Base-by-base conservation (phyloP, 2,113 vertebrate genomes). In the Microcebus ravelobensis region DNA sequence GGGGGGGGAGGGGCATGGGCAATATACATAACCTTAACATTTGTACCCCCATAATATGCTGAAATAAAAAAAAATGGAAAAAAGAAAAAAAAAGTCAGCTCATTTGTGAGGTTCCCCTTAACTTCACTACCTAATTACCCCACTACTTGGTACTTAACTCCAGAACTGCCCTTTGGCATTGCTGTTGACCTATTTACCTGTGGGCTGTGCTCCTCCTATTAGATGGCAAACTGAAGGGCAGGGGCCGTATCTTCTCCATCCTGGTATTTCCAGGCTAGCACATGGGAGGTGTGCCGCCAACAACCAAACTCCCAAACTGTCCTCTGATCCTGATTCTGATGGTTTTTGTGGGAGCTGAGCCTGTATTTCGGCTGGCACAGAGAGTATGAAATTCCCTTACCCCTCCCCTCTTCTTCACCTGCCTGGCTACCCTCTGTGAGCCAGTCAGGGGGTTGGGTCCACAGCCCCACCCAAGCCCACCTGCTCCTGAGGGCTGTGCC, bases 271-370 rank as follows among this genome's bases (percentile, higher is more conserved):
- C 45, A 57, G 59, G 50, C 25, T 55, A 36, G 29, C 36, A 39
- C 13, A 0, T 0, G 31, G 42, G 3, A 42, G 67, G 20, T 3
- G 17, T 2, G 7, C 13, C 42, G 42, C 21, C 4, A 34, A 39
- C 0, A 23, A 34, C 34, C 9, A 9, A 31, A 82, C 34, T 36
- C 59, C 45, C 34, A 34, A n/a, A 15, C 6, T 8, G 7, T 3
- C 45, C 3, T 5, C 65, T 8, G 73, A 34, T 31, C 36, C 57
- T 31, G 39, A 20, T 50, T 45, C 39, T 45, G 18, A 61, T 48
- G 55, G 52, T 5, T 59, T 20, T 2, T 68, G 17, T 34, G n/a
- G 34, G 61, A 36, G 87, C 2, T 31, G 34, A 79, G 61, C 63
- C 42, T 42, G 77, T 55, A 63, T 25, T 63, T 76, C 55, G 48